Conservation (phyloP, 2,113 vertebrate genomes). For the Pseudorasbora parva region DNA sequence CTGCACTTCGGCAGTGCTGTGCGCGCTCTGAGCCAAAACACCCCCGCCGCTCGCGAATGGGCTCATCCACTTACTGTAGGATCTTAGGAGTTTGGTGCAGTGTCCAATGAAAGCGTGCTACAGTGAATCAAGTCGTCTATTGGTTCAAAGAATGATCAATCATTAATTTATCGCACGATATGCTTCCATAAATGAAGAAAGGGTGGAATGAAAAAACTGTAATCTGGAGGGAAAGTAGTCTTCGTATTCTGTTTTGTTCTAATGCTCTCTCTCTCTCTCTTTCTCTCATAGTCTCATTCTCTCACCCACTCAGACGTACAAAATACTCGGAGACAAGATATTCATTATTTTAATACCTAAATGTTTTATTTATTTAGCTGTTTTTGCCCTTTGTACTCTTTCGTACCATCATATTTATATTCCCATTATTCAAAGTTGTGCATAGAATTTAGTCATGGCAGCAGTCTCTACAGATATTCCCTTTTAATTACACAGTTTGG, state of each 20-base stretch:
- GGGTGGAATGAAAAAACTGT: conserved; percentile 59
- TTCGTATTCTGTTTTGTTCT: conserved; percentile 8
- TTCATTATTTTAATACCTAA: background rate
- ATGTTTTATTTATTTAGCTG: background rate
- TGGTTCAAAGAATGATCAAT: conserved; percentile 85
- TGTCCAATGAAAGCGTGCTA: conserved; percentile 80
- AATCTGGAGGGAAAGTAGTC: conserved; percentile 36
- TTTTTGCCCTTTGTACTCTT: background rate
- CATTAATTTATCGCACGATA: conserved; percentile 84
- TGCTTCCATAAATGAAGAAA: conserved; percentile 77
- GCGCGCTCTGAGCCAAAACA: conserved; percentile 27
- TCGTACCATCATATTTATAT: background rate
- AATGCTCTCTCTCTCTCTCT: background rate
- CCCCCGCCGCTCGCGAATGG: conserved; percentile 80
- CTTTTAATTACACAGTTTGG: background rate
- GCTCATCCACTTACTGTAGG: conserved; percentile 84
- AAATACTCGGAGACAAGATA: background rate
- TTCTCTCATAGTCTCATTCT: background rate
- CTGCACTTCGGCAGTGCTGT: conserved; percentile 7
- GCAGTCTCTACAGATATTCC: background rate
- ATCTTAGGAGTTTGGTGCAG: conserved; percentile 70
- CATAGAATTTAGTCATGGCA: background rate
- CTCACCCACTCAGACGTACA: too few species aligned
- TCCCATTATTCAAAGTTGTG: background rate
- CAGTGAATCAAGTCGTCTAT: conserved; percentile 75